Evolutionary conservation across 2,113 vertebrate species (phyloP).

Genomic region (Heterotis niloticus): DNA sequence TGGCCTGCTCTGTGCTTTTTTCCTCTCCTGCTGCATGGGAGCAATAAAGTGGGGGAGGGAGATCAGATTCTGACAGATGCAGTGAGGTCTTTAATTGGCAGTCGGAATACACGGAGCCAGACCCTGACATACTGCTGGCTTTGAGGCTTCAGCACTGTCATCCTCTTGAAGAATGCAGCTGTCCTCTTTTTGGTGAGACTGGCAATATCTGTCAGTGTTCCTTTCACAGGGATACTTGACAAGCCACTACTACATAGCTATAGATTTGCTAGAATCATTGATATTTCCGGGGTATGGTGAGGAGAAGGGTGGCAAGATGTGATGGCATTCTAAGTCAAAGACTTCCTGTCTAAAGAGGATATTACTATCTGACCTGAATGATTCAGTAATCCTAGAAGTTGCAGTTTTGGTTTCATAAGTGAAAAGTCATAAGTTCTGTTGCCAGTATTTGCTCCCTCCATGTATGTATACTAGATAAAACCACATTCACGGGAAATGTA

Average conservation of each 20-base stretch:
- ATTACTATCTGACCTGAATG: conserved; percentile 27
- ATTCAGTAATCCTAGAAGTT: conserved; percentile 17
- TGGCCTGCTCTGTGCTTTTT: conserved; percentile 28
- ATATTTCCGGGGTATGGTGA: background rate
- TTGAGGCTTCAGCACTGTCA: background rate
- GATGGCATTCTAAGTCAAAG: conserved; percentile 28
- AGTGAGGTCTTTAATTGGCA: background rate
- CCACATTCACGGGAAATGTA: no score
- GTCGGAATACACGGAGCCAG: background rate
- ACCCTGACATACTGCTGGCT: background rate
- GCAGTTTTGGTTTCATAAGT: background rate
- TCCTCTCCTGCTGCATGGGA: conserved; percentile 2
- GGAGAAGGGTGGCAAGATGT: conserved; percentile 1
- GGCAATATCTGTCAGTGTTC: background rate
- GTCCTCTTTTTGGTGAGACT: background rate
- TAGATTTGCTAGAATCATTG: background rate
- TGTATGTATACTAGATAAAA: no score
- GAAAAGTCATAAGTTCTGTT: background rate
- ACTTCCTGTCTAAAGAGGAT: background rate
- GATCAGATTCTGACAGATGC: background rate
- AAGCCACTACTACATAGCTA: no score
- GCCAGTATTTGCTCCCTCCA: no score
- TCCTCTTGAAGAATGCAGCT: background rate
- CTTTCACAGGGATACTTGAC: background rate
- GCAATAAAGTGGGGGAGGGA: background rate